Evolutionary conservation across 2,113 vertebrate genomes (phyloP).

Genomic region (Vireo altiloquus): DNA sequence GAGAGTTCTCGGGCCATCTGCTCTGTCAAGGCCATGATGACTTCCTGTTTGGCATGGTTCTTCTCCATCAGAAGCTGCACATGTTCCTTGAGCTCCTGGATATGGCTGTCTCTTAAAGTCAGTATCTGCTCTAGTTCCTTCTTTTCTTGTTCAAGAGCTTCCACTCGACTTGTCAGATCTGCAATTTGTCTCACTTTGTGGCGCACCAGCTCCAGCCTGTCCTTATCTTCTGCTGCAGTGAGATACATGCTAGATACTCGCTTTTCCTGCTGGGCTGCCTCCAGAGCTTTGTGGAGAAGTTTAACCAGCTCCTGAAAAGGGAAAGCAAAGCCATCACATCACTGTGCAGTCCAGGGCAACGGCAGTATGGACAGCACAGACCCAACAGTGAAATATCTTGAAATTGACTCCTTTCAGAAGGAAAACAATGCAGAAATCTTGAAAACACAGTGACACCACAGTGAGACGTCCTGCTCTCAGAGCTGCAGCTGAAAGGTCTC

Average conservation of each 20-base stretch:
- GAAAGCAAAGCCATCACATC: neutral
- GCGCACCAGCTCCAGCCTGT: slow-evolving; percentile 84
- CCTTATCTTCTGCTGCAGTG: slow-evolving; percentile 75
- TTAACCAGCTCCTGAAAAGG: slow-evolving; percentile 84
- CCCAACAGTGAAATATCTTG: neutral
- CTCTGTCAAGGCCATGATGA: slow-evolving; percentile 85
- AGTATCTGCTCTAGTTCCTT: slow-evolving; percentile 66
- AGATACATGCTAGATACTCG: slow-evolving; percentile 81
- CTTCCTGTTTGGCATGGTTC: slow-evolving; percentile 87
- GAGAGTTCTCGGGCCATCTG: slow-evolving; percentile 71
- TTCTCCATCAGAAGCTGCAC: slow-evolving; percentile 82
- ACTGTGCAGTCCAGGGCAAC: neutral
- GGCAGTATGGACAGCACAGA: neutral
- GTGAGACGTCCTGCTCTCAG: neutral
- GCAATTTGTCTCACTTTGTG: slow-evolving; percentile 84
- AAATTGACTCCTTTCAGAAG: neutral
- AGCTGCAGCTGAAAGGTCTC: neutral
- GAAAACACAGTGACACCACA: neutral
- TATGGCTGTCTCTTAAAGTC: slow-evolving; percentile 70
- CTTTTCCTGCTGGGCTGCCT: slow-evolving; percentile 91
- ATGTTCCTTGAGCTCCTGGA: slow-evolving; percentile 76
- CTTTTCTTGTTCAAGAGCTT: slow-evolving; percentile 71
- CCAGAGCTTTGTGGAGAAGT: slow-evolving; percentile 89
- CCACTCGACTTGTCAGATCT: slow-evolving; percentile 71
- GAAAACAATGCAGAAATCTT: neutral